These are phyloP conservation scores for Nasalis larvatus DNA, from an alignment of 2,113 vertebrate species.

Conservation along the genomic window DNA sequence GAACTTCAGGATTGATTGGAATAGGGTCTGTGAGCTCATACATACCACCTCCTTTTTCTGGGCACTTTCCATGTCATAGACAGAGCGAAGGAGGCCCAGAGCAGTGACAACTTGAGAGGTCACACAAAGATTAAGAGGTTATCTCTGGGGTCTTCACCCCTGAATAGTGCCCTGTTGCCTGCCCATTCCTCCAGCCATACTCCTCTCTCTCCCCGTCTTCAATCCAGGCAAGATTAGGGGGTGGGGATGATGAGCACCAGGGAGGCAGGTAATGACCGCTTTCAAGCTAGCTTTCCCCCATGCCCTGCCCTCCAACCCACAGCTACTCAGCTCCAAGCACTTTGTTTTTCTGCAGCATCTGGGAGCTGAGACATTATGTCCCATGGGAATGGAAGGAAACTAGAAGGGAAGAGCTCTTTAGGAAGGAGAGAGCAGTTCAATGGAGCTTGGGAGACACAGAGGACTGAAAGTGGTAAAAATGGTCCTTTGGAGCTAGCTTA, in stretches of 20 bases:
- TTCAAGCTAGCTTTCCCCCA: background rate
- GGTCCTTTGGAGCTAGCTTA: background rate
- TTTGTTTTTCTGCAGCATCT: constrained; percentile 19
- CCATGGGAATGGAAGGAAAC: background rate
- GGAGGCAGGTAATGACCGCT: background rate
- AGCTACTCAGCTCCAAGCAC: background rate
- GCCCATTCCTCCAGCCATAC: background rate
- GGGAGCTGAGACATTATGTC: background rate
- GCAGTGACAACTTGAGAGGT: background rate
- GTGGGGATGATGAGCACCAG: background rate
- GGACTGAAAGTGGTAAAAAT: background rate
- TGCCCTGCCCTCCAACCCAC: background rate
- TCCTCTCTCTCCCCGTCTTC: background rate
- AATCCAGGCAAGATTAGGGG: background rate
- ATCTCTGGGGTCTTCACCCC: background rate
- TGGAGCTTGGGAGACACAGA: background rate
- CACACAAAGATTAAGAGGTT: background rate
- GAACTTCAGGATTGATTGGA: background rate
- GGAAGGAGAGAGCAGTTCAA: background rate
- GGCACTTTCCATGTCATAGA: background rate
- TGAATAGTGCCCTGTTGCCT: background rate
- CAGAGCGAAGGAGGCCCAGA: background rate
- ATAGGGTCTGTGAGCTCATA: background rate
- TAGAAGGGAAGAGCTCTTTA: background rate
- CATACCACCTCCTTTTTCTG: background rate